A percentile compares a stretch with the other conserved stretches of the same genome.
These are phyloP conservation scores for Pionites leucogaster DNA, from an alignment of 2,113 vertebrate genomes.

Conservation along the genomic window DNA sequence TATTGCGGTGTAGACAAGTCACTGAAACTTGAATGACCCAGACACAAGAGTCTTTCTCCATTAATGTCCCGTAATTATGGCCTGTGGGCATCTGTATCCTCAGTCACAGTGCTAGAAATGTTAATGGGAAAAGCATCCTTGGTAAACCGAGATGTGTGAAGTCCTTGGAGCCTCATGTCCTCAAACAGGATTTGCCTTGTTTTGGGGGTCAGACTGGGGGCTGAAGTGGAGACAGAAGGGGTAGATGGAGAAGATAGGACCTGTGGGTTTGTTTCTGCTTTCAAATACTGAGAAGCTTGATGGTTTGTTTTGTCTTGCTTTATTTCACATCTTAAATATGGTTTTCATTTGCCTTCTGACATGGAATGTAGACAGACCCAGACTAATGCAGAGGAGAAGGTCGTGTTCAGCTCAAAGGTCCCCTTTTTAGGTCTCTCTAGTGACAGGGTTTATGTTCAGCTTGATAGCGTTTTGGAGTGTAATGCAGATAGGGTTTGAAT, in stretches of 20 bases:
- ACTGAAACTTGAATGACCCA: neutral
- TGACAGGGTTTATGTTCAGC: neutral
- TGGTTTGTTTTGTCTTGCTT: neutral
- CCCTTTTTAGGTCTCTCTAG: neutral
- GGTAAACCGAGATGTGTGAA: neutral
- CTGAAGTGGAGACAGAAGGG: neutral
- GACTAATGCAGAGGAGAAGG: neutral
- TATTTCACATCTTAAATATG: neutral
- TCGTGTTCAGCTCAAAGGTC: neutral
- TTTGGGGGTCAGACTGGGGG: neutral
- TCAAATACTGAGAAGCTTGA: neutral
- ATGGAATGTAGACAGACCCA: neutral
- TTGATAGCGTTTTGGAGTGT: neutral
- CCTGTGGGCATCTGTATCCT: neutral
- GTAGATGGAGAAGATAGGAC: neutral
- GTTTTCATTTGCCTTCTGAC: neutral
- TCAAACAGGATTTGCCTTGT: neutral
- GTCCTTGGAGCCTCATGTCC: neutral
- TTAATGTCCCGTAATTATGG: neutral
- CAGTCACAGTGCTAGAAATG: neutral
- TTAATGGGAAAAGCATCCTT: neutral
- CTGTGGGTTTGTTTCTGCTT: neutral
- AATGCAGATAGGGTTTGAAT: neutral
- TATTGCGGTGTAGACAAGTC: neutral
- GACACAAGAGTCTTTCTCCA: neutral